Base-by-base conservation (phyloP, 2,797 vertebrate species). In the Ciconia nigra region DNA sequence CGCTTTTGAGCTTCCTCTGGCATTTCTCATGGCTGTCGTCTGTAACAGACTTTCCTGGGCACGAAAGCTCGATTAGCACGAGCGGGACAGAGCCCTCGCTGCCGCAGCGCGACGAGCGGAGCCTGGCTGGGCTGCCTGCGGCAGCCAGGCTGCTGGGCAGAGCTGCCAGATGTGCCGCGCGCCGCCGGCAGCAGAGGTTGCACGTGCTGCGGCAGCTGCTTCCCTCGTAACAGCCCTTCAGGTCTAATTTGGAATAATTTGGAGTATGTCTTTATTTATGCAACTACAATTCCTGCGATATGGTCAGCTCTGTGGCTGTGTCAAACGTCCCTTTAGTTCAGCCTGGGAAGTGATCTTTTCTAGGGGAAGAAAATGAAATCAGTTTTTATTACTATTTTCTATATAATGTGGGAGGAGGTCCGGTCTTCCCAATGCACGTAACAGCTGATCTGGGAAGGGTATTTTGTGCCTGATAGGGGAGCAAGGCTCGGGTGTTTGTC, bases 1-100 rank as follows among this genome's bases (percentile, higher is more conserved):
- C 0, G 8, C 29, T 31, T n/a, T 4, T 6, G n/a, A 8, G 66
- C 17, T 8, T 21, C 39, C 26, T 24, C 54, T 11, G 35, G 29
- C 8, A 0, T 31, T 51, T 15, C 20, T 21, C 5, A 1, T 26
- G 51, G 5, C 44, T 9, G 26, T 14, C 25, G 44, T 7, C n/a
- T n/a, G 46, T 13, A 5, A 7, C 33, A 22, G 46, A 22, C 51
- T 5, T 11, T 9, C 33, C 63, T 2, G 11, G 8, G 42, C 1
- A 35, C 5, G 39, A 4, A 9, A 15, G n/a, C 5, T 19, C 21
- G 0, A 1, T 14, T 9, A 3, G 33, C 19, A 0, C 0, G 28
- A 25, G 44, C 1, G 7, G 78, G 61, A 20, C 6, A 11, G 61
- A 17, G 62, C 61, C 35, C 19, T 2, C 19, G 1, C 5, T 4